phyloP scores from a whole-genome alignment of 2,797 vertebrate species.

The Chromobotia macracanthus region DNA sequence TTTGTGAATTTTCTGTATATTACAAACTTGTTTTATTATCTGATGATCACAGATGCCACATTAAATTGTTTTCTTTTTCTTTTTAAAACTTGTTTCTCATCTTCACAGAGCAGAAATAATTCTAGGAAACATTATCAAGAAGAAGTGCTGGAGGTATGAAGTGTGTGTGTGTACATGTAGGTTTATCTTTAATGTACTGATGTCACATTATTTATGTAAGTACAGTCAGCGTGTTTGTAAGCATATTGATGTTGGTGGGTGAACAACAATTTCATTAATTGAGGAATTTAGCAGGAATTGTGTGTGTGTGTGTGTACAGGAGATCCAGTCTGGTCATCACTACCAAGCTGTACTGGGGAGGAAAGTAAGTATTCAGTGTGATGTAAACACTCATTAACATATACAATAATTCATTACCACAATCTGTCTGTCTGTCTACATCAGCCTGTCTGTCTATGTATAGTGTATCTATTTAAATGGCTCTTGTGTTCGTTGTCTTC shows the following conservation, averaged over 20 bases:
- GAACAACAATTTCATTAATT: background rate
- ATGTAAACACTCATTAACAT: constrained; percentile 38
- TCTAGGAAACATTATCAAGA: constrained; percentile 97
- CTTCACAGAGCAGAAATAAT: constrained; percentile 90
- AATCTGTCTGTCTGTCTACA: background rate
- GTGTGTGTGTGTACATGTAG: background rate
- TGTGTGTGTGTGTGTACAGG: constrained; percentile 70
- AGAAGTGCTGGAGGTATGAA: constrained; percentile 96
- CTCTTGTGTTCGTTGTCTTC: background rate
- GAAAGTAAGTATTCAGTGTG: constrained; percentile 86
- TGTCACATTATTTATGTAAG: background rate
- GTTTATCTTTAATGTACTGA: background rate
- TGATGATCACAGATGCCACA: background rate
- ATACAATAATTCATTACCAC: constrained; percentile 31
- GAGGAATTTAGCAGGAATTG: background rate
- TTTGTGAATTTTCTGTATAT: background rate
- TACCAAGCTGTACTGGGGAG: constrained; percentile 98
- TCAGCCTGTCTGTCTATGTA: background rate
- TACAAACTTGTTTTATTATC: background rate
- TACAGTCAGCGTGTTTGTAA: too few species aligned
- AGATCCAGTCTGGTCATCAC: constrained; percentile 97
- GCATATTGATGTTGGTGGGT: background rate
- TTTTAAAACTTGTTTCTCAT: background rate
- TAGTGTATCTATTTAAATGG: background rate
- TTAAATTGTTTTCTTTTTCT: background rate